Conservation (phyloP, 2,113 vertebrate species). For the Chlorodrepanis virens region DNA sequence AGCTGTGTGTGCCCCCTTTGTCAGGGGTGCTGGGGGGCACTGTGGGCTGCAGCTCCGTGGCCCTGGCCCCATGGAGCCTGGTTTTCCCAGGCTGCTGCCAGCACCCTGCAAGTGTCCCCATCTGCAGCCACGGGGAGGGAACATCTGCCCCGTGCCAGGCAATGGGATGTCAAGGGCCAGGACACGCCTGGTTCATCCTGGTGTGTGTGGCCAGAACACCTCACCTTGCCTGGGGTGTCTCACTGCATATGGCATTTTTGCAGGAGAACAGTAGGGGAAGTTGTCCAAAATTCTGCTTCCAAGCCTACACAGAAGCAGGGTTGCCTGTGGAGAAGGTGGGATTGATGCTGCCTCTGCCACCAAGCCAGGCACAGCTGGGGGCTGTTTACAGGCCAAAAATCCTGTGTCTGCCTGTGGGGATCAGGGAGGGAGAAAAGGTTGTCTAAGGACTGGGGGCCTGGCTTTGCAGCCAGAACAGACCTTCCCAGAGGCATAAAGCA, state of each 20-base stretch:
- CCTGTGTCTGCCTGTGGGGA: background rate
- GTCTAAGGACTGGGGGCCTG: background rate
- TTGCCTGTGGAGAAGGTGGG: background rate
- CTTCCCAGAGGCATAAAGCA: background rate
- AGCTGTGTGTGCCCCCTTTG: rapidly evolving
- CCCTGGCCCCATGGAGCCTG: background rate
- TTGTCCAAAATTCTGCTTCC: background rate
- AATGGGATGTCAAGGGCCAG: background rate
- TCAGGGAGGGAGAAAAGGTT: background rate
- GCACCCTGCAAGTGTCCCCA: rapidly evolving
- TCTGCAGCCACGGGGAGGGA: rapidly evolving
- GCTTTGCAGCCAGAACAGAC: background rate
- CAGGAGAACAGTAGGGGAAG: background rate
- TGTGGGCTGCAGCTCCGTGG: rapidly evolving
- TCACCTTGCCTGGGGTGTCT: background rate
- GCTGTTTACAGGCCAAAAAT: background rate
- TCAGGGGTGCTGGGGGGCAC: background rate
- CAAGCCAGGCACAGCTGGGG: background rate
- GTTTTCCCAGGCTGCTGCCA: background rate
- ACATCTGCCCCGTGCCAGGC: rapidly evolving
- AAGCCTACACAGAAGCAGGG: background rate
- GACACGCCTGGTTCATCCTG: rapidly evolving
- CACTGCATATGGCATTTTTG: background rate
- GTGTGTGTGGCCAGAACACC: background rate
- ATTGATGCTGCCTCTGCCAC: background rate